Evolutionary conservation across 2,888 invertebrate species (phyloP).

Genomic region (Didymodactylos carnosus): DNA sequence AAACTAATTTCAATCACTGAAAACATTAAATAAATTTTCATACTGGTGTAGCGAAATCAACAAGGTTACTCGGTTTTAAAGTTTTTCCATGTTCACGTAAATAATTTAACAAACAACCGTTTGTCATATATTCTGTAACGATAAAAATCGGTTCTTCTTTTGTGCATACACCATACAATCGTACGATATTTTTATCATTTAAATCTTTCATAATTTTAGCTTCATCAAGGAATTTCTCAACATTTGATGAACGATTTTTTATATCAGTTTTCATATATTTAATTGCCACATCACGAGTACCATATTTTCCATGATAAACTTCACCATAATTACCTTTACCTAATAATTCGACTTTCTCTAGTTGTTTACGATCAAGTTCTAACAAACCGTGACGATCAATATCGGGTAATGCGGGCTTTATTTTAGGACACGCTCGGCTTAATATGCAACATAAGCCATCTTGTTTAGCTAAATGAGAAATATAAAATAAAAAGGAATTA

Average conservation of each 20-base stretch:
- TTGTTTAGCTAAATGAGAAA: constrained; percentile 53
- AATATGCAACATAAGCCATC: constrained; percentile 81
- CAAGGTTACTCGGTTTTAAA: constrained; percentile 52
- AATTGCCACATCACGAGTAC: constrained; percentile 84
- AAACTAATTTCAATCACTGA: too few relatives aligned
- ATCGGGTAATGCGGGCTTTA: constrained; percentile 51
- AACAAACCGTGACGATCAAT: constrained; percentile 89
- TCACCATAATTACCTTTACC: constrained; percentile 87
- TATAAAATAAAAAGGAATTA: constrained; percentile 83
- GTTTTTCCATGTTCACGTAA: constrained; percentile 42
- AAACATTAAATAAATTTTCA: too few relatives aligned
- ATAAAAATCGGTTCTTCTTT: constrained; percentile 65
- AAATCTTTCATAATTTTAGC: constrained; percentile 97
- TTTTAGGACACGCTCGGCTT: constrained; percentile 74
- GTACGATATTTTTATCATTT: constrained; percentile 79
- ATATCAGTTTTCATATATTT: constrained; percentile 86
- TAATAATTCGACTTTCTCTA: constrained; percentile 63
- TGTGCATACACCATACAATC: constrained; percentile 72
- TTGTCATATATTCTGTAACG: constrained; percentile 75
- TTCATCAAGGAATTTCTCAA: constrained; percentile 75
- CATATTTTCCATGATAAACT: constrained; percentile 50
- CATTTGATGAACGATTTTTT: constrained; percentile 43
- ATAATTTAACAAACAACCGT: constrained; percentile 77
- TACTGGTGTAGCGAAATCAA: constrained; percentile 82
- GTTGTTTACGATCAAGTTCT: constrained; percentile 74